These are phyloP conservation scores for Sterna hirundo DNA, from an alignment of 2,113 vertebrate species.

Conservation along the genomic window DNA sequence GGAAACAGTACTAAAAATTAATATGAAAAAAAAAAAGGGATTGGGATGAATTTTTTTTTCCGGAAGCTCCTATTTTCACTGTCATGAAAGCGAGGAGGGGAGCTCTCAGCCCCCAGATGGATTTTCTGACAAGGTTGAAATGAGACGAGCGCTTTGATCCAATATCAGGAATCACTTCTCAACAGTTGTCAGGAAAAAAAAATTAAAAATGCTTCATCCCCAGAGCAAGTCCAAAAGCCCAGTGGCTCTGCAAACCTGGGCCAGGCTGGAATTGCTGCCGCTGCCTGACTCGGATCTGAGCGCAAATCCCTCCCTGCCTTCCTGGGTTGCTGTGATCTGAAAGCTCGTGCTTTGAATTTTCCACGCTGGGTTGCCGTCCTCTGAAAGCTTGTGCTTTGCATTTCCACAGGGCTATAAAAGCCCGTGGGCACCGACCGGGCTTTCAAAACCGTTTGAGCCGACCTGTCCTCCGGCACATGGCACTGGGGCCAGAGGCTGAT, in stretches of 20 bases:
- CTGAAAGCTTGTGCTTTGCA: neutral
- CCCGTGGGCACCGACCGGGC: neutral
- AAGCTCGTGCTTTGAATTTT: neutral
- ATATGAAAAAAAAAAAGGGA: neutral
- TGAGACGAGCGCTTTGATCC: neutral
- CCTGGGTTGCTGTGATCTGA: neutral
- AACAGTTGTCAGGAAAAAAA: neutral
- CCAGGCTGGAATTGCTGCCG: neutral
- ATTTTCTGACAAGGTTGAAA: constrained; percentile 26
- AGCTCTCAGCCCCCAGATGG: neutral
- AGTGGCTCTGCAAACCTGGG: neutral
- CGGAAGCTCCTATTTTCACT: neutral
- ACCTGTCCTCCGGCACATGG: neutral
- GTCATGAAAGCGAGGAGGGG: neutral
- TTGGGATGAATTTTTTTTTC: neutral
- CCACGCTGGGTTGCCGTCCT: neutral
- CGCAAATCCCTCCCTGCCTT: neutral
- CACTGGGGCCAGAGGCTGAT: neutral
- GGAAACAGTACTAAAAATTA: constrained; percentile 1
- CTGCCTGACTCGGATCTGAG: neutral
- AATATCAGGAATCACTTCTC: neutral
- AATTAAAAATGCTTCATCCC: neutral
- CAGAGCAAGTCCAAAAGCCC: neutral
- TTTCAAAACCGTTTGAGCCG: neutral
- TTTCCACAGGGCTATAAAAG: neutral